Base-by-base conservation (phyloP, 2,888 invertebrate genomes). In the Blastobasis adustella region DNA sequence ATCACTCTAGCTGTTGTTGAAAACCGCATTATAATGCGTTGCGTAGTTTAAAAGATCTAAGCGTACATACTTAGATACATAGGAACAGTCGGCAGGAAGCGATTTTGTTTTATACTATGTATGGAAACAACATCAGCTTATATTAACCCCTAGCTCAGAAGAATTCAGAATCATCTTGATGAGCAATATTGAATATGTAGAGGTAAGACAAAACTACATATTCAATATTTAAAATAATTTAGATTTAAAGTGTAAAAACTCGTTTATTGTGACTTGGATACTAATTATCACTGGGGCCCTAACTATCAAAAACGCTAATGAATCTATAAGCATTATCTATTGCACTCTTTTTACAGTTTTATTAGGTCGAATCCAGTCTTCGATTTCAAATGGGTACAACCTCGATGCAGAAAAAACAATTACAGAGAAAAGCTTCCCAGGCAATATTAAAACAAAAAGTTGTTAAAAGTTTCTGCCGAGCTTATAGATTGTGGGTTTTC, bases 351-450 rank as follows among this genome's bases (percentile, higher is more conserved):
- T 23, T 2, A 43, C n/a, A 10, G 43, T 10, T 43, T 43, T 43
- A 10, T 43, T 43, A 10, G 43, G n/a, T 23, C 45, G 42, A 10
- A 36, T 37, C 42, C 40, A 9, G 46, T 46, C 39, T 49, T 52
- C 52, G 51, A 57, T 62, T 59, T 58, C 51, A 58, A 58, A 57
- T 56, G 55, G 61, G 39, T 58, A 55, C 56, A 52, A 47, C 51
- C 49, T 45, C 49, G 49, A 43, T 52, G 55, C 55, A 57, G 56
- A 56, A 60, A 58, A 61, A 69, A 65, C 59, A 61, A 64, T 61
- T 67, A 61, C 63, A 56, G 61, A 61, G 56, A 55, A 53, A 61
- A 65, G 58, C 60, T 58, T 55, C 56, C 53, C 47, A 54, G 42
- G 53, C 50, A 52, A 50, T 57, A 56, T 56, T 54, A 57, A 58